Conservation (phyloP, 2,888 invertebrate genomes). For the Empis livida region DNA sequence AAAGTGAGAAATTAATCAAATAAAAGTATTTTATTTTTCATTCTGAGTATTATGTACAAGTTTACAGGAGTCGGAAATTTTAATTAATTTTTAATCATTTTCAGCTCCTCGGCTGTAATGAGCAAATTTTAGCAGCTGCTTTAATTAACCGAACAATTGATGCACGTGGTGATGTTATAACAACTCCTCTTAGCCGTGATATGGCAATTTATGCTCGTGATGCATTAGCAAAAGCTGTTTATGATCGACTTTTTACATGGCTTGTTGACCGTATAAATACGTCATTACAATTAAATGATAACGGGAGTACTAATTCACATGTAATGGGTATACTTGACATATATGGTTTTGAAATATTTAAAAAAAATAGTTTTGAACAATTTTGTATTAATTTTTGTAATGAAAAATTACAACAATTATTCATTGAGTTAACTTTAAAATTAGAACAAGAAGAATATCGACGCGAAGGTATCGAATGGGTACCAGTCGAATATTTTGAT, state of each 20-base stretch:
- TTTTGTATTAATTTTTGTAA: conserved; percentile 95
- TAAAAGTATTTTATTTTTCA: too few species aligned
- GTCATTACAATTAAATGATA: conserved; percentile 50
- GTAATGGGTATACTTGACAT: conserved; percentile 88
- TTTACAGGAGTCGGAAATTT: too few species aligned
- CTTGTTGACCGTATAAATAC: conserved; percentile 68
- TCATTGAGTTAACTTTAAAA: conserved; percentile 80
- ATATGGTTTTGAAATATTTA: conserved; percentile 90
- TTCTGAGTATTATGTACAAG: too few species aligned
- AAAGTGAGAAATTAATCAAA: too few species aligned
- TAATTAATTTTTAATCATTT: conserved; percentile 8
- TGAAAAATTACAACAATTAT: conserved; percentile 87
- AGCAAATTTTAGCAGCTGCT: conserved; percentile 51
- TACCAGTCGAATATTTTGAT: conserved; percentile 77
- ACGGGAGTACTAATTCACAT: too few species aligned
- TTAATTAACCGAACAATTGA: conserved; percentile 77
- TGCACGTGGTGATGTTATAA: conserved; percentile 70
- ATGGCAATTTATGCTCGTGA: conserved; percentile 77
- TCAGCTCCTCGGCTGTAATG: conserved; percentile 62
- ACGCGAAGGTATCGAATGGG: conserved; percentile 85
- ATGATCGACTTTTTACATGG: conserved; percentile 85
- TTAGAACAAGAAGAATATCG: conserved; percentile 89
- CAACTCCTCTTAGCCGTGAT: conserved; percentile 65
- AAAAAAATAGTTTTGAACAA: conserved; percentile 68
- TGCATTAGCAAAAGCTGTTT: conserved; percentile 81